Conservation (phyloP, 2,797 vertebrate species). For the Spinibarbus caldwelli region DNA sequence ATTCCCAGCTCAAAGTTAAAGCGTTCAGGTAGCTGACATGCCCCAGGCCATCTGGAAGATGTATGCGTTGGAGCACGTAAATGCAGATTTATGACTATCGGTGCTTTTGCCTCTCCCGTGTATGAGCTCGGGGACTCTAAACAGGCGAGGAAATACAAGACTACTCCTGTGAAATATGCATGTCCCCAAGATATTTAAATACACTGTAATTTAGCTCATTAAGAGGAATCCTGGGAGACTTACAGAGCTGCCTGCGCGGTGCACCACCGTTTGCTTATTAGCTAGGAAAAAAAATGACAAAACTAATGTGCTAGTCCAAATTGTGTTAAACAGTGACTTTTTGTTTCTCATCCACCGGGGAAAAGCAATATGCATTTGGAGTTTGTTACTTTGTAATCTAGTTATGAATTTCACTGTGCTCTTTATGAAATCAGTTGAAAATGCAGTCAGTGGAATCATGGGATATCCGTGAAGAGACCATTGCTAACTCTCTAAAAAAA, state of each 20-base stretch:
- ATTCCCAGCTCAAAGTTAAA: slow-evolving; percentile 34
- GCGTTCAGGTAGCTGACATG: slow-evolving; percentile 25
- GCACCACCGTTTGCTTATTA: slow-evolving; percentile 39
- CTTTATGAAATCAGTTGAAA: slow-evolving; percentile 20
- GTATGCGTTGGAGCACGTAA: slow-evolving; percentile 47
- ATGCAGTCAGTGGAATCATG: slow-evolving; percentile 15
- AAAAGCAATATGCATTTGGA: slow-evolving; percentile 19
- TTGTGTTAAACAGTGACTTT: slow-evolving; percentile 45
- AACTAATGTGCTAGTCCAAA: slow-evolving; percentile 34
- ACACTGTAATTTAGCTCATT: slow-evolving; percentile 55
- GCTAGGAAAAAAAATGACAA: slow-evolving; percentile 28
- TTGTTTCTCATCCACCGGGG: slow-evolving; percentile 12
- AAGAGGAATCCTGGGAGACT: slow-evolving; percentile 40
- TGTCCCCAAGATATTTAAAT: slow-evolving; percentile 56
- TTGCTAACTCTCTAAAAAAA: neutral
- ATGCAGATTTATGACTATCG: slow-evolving; percentile 60
- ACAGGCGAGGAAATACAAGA: slow-evolving; percentile 47
- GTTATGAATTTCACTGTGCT: slow-evolving; percentile 10
- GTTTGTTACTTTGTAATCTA: slow-evolving; percentile 17
- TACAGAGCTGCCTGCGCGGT: neutral
- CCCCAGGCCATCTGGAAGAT: slow-evolving; percentile 29
- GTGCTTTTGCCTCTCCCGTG: slow-evolving; percentile 57
- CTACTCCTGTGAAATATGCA: slow-evolving; percentile 56
- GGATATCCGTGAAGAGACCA: slow-evolving; percentile 9
- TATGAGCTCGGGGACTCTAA: slow-evolving; percentile 55